A percentile compares a stretch with the other conserved stretches of the same genome.
phyloP scores from a whole-genome alignment of 2,888 invertebrate species.

The Ctena decussata region DNA sequence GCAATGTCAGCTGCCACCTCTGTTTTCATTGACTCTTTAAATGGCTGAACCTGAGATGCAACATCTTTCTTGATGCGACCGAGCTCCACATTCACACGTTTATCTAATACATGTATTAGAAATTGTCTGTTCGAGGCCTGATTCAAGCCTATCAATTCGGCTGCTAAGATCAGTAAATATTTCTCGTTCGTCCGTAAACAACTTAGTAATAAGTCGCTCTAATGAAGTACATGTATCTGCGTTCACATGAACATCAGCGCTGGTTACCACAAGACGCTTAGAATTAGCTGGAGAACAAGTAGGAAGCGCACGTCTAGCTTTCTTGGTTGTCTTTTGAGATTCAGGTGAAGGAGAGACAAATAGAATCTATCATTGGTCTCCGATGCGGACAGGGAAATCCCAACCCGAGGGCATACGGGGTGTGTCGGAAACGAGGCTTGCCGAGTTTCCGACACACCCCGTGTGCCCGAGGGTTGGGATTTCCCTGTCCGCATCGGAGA shows the following conservation, averaged over 20 bases:
- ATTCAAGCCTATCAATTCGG: neutral
- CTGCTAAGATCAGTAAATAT: neutral
- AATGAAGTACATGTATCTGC: neutral
- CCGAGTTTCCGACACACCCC: too few relatives aligned
- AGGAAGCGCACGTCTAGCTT: neutral
- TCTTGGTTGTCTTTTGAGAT: neutral
- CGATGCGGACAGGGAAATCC: too few relatives aligned
- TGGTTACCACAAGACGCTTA: neutral
- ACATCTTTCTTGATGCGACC: conserved; percentile 8
- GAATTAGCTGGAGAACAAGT: neutral
- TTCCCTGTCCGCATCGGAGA: too few relatives aligned
- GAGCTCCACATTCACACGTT: neutral
- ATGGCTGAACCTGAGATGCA: neutral
- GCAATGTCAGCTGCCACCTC: neutral
- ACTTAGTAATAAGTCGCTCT: neutral
- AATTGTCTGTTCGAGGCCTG: neutral
- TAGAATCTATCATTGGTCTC: too few relatives aligned
- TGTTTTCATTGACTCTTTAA: conserved; percentile 1
- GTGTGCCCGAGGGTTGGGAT: too few relatives aligned
- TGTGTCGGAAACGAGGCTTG: too few relatives aligned
- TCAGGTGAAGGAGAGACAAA: too few relatives aligned
- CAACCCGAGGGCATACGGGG: too few relatives aligned
- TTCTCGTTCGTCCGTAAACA: neutral
- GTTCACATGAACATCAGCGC: neutral
- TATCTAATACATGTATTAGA: neutral